Evolutionary conservation across 2,113 vertebrate species (phyloP).

Genomic region (Crypturellus undulatus): DNA sequence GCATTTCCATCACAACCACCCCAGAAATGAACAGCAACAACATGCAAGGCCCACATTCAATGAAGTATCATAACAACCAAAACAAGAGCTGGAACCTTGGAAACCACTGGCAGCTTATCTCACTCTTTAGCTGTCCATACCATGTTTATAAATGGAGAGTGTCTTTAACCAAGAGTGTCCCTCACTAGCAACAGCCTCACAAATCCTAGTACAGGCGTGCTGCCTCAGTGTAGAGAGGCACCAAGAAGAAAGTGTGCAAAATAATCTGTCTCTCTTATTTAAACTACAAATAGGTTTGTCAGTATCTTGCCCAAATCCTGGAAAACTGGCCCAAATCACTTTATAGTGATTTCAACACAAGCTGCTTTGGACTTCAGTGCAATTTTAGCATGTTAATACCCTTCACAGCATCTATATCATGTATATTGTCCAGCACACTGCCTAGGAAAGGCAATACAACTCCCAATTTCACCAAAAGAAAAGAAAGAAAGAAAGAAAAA

Average conservation of each 20-base stretch:
- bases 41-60: neutral
- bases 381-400: neutral
- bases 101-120: neutral
- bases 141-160: neutral
- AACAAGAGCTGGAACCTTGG: neutral
- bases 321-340: neutral
- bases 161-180: neutral
- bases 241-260: neutral
- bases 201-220: neutral
- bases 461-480: neutral
- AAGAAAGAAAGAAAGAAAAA: too few relatives aligned
- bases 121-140: neutral
- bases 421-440: neutral
- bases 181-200: neutral
- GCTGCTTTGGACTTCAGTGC: neutral
- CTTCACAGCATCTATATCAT: neutral
- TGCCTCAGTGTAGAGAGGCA: neutral
- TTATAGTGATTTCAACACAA: neutral
- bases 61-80: neutral
- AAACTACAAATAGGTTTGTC: conserved; percentile 23
- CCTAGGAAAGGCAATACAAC: neutral
- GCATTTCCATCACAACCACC: too few relatives aligned
- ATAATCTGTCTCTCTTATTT: neutral
- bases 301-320: conserved; percentile 27
- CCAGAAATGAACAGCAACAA: neutral